Base-by-base conservation (phyloP, 1,140 invertebrate species). In the Pachyrhynchus sulphureomaculatus region DNA sequence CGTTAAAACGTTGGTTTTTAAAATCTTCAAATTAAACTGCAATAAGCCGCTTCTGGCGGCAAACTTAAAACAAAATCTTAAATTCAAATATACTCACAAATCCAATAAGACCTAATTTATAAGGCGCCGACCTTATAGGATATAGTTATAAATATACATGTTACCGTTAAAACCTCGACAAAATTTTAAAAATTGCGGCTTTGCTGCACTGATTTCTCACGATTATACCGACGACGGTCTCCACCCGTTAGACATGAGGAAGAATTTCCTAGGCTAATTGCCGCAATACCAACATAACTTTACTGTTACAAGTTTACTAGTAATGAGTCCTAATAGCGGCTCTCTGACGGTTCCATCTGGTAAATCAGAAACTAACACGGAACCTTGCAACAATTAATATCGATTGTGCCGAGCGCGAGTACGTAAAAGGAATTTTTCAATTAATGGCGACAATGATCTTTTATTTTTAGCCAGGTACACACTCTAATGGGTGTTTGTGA, bases 221-320 rank as follows among this genome's bases (percentile, higher is more conserved):
- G 49, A 52, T 32, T n/a, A n/a, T n/a, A n/a, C n/a, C 13, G 44
- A 15, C 44, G 44, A 47, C 39, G 24, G 45, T 48, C 49, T 52
- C 49, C 49, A 52, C 49, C 49, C 49, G 32, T 36, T n/a, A 13
- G 34, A 18, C 49, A 52, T 37, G 18, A 52, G 49, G 49, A 52
- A 52, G 49, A 52, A 26, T 37, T 48, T 48, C 45, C 39, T 32
- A 48, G 32, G 18, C 45, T 48, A 48, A 48, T 48, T 48, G 45
- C 23, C 12, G n/a, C n/a, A n/a, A n/a, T n/a, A n/a, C n/a, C 45
- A 23, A 48, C 45, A 18, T 32, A 34, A 21, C 32, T 48, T 48
- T 8, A 48, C 45, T 48, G 23, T 48, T 48, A 48, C 45, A 23
- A 34, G 39, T 42, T 42, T 20, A 20, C 15, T 9, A 42, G 45